These are phyloP conservation scores for Boloria selene DNA, from an alignment of 2,888 invertebrate genomes.

Conservation along the genomic window DNA sequence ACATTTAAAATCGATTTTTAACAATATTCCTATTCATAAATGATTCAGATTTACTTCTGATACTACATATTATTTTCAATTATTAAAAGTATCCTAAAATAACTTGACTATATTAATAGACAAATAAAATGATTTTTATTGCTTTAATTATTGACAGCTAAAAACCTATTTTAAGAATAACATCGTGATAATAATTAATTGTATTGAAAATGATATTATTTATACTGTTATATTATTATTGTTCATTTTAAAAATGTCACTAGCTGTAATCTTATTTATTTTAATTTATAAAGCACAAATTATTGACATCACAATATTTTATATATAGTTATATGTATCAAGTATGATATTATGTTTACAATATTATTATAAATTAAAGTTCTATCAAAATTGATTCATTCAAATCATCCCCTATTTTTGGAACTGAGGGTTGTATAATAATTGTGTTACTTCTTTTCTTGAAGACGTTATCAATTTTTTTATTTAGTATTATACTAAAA, in stretches of 20 bases:
- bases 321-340: background rate
- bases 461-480: no score
- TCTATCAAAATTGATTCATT: no score
- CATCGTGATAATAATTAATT: constrained; percentile 1
- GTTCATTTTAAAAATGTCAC: constrained; percentile 5
- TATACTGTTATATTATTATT: background rate
- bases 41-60: no score
- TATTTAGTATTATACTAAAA: no score
- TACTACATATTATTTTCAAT: background rate
- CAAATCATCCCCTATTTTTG: no score
- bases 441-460: no score
- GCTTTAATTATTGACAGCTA: constrained; percentile 4
- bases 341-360: no score
- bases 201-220: constrained; percentile 9
- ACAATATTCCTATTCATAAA: no score
- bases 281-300: constrained; percentile 2
- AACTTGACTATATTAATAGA: background rate
- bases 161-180: background rate
- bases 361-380: no score
- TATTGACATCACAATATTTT: background rate
- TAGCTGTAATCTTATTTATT: constrained; percentile 12
- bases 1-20: constrained; percentile 4
- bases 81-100: background rate
- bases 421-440: no score
- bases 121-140: background rate